These are phyloP conservation scores for Acrocyrtus sp. DNA, from an alignment of 2,888 invertebrate genomes.

Conservation along the genomic window DNA sequence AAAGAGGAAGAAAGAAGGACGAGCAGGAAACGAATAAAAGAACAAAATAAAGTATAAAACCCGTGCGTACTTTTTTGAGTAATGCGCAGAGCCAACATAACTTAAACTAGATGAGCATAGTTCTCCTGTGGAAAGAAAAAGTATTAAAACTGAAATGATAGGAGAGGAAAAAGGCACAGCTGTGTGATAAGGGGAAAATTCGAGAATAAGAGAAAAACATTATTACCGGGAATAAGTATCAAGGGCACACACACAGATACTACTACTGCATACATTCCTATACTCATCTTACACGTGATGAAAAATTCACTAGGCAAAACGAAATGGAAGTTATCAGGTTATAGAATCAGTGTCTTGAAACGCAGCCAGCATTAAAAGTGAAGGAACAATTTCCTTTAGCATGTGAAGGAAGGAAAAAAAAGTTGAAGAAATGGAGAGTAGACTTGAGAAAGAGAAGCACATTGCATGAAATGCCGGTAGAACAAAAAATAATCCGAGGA, in stretches of 20 bases:
- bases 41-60: too few relatives aligned
- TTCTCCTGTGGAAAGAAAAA: too few relatives aligned
- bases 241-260: conserved; percentile 22
- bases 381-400: too few relatives aligned
- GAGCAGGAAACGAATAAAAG: neutral
- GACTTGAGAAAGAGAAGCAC: conserved; percentile 11
- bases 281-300: conserved; percentile 34
- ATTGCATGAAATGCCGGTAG: too few relatives aligned
- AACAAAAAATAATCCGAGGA: too few relatives aligned
- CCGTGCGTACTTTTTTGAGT: too few relatives aligned
- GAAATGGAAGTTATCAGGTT: conserved; percentile 44
- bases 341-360: conserved; percentile 43
- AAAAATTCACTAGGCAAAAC: conserved; percentile 43
- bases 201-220: conserved; percentile 8
- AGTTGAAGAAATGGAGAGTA: conserved; percentile 3
- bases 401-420: too few relatives aligned
- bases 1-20: conserved; percentile 9
- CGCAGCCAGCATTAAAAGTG: conserved; percentile 37
- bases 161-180: conserved; percentile 18
- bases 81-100: too few relatives aligned
- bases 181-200: conserved; percentile 14
- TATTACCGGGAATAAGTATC: conserved; percentile 20
- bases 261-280: conserved; percentile 7
- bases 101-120: too few relatives aligned
- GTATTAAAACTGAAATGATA: too few relatives aligned